Evolutionary conservation across 35 echinoderm and acorn worm species (phyloP).

Genomic region (Ophiothrix spiculata): DNA sequence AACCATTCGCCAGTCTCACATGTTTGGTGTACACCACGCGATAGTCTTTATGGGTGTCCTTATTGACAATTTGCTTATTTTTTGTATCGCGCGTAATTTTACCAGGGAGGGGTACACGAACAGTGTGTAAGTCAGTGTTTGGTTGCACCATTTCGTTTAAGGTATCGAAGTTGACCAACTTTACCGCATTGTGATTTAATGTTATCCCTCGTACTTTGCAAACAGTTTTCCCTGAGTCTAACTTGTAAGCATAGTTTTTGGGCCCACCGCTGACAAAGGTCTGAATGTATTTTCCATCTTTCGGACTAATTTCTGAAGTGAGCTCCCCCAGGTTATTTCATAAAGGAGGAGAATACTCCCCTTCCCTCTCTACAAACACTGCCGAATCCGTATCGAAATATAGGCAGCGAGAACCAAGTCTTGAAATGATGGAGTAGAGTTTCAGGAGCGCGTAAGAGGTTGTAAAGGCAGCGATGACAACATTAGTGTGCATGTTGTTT

Average conservation of each 20-base stretch:
- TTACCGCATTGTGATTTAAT: conserved; percentile 30
- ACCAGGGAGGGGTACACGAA: background rate
- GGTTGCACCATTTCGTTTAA: conserved; percentile 22
- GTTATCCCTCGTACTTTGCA: conserved; percentile 52
- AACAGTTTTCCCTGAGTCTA: conserved; percentile 36
- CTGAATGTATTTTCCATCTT: conserved; percentile 30
- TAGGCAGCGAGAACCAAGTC: conserved; percentile 28
- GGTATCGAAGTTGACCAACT: conserved; percentile 47
- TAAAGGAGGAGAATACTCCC: conserved; percentile 14
- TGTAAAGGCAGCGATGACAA: conserved; percentile 52
- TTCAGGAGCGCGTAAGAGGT: conserved; percentile 57
- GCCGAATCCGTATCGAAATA: conserved; percentile 74
- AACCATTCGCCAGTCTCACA: conserved; percentile 17
- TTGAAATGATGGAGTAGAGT: conserved; percentile 46
- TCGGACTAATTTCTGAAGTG: conserved; percentile 46
- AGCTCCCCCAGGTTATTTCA: conserved; percentile 60
- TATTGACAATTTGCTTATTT: conserved; percentile 30
- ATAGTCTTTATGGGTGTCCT: conserved; percentile 44
- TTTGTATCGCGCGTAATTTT: conserved; percentile 25
- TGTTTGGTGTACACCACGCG: conserved; percentile 40
- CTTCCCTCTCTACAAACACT: conserved; percentile 34
- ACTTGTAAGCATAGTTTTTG: conserved; percentile 55
- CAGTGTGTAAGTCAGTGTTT: background rate
- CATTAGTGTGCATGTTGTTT: conserved; percentile 27
- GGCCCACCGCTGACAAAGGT: conserved; percentile 36